Evolutionary conservation across 2,113 vertebrate genomes (phyloP).

Genomic region (Athene cunicularia): DNA sequence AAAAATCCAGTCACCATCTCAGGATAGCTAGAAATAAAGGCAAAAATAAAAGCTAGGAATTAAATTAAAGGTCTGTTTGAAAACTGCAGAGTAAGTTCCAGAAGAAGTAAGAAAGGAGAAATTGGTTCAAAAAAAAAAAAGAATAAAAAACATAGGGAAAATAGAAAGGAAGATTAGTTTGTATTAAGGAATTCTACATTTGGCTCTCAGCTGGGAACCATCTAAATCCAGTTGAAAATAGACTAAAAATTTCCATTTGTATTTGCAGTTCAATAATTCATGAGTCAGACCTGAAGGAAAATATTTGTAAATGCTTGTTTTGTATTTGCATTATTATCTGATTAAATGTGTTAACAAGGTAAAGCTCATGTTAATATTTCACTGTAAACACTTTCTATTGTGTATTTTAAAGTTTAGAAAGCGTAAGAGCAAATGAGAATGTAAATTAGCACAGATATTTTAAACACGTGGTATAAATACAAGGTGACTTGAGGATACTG

Average conservation of each 20-base stretch:
- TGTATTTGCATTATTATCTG: background rate
- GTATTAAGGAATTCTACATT: background rate
- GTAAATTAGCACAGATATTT: slow-evolving; percentile 1
- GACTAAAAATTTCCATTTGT: background rate
- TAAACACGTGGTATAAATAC: background rate
- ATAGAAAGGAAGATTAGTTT: background rate
- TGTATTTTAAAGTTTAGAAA: background rate
- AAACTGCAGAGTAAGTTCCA: background rate
- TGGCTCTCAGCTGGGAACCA: background rate
- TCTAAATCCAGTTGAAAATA: background rate
- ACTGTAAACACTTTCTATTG: background rate
- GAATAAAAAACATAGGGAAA: background rate
- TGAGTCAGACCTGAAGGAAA: background rate
- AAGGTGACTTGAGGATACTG: background rate
- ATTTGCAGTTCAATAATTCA: background rate
- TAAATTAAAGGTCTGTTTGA: background rate
- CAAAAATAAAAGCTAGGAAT: background rate
- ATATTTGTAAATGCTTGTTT: background rate
- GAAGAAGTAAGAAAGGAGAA: background rate
- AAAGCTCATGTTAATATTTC: background rate
- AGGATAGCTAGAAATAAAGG: slow-evolving; percentile 82
- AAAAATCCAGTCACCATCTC: slow-evolving; percentile 96
- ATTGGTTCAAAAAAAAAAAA: background rate
- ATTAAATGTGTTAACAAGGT: background rate
- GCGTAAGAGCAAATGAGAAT: background rate